These are phyloP conservation scores for Castor canadensis DNA, from an alignment of 2,113 vertebrate genomes.

Conservation along the genomic window DNA sequence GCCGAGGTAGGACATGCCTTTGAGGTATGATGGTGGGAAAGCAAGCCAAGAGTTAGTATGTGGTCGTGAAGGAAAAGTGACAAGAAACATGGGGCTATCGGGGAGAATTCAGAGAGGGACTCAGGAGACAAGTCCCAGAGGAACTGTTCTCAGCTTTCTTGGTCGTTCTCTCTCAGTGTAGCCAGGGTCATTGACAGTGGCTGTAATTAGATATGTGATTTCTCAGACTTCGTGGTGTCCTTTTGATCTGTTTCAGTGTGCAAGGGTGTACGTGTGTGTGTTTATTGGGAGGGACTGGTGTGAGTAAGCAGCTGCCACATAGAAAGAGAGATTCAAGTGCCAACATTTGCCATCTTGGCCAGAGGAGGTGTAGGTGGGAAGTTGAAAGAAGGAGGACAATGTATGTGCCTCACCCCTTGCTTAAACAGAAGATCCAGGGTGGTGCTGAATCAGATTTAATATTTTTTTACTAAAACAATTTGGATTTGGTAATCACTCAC, in stretches of 20 bases:
- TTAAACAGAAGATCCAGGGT: neutral
- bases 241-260: neutral
- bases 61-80: neutral
- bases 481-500: slow-evolving; percentile 1
- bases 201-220: neutral
- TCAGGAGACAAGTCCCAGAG: neutral
- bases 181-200: neutral
- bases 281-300: neutral
- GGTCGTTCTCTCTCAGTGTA: neutral
- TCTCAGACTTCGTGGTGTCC: neutral
- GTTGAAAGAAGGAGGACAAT: neutral
- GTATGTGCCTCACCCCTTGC: neutral
- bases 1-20: slow-evolving; percentile 55
- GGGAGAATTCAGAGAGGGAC: neutral
- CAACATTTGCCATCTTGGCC: neutral
- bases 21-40: slow-evolving; percentile 16
- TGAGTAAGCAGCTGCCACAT: neutral
- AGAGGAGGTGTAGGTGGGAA: neutral
- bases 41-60: slow-evolving; percentile 68
- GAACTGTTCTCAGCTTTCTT: neutral
- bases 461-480: neutral
- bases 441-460: neutral
- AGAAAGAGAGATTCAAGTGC: neutral
- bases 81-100: neutral
- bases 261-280: neutral